phyloP scores from a whole-genome alignment of 2,888 invertebrate genomes.

The Phragmatobia fuliginosa region DNA sequence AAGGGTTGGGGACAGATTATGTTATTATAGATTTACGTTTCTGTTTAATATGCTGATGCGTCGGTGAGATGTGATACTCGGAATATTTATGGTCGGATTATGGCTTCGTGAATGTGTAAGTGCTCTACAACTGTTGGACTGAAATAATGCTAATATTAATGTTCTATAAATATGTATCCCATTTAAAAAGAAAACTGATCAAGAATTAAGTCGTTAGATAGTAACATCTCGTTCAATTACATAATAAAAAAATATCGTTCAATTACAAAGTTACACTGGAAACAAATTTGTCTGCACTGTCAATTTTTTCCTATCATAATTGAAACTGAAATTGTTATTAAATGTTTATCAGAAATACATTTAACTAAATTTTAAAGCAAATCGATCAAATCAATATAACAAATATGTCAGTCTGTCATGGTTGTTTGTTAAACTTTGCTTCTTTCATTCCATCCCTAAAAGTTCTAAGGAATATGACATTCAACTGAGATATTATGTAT shows the following conservation, averaged over 20 bases:
- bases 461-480: not conserved
- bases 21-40: constrained; percentile 72
- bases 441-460: not conserved
- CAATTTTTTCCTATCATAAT: not conserved
- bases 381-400: not conserved
- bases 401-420: not conserved
- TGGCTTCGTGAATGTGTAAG: constrained; percentile 23
- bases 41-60: constrained; percentile 59
- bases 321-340: not conserved
- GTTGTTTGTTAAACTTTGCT: not conserved
- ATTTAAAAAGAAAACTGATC: not conserved
- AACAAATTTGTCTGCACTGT: not conserved
- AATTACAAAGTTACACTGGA: not conserved
- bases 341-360: not conserved
- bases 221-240: not conserved
- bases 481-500: not conserved
- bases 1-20: constrained; percentile 83
- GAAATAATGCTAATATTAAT: not conserved
- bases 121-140: constrained; percentile 3
- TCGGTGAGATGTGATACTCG: constrained; percentile 42
- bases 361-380: not conserved
- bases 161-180: not conserved
- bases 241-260: not conserved
- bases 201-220: not conserved
- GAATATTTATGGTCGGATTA: constrained; percentile 20